phyloP scores from a whole-genome alignment of 2,888 invertebrate species.

The Heliconius cydno region DNA sequence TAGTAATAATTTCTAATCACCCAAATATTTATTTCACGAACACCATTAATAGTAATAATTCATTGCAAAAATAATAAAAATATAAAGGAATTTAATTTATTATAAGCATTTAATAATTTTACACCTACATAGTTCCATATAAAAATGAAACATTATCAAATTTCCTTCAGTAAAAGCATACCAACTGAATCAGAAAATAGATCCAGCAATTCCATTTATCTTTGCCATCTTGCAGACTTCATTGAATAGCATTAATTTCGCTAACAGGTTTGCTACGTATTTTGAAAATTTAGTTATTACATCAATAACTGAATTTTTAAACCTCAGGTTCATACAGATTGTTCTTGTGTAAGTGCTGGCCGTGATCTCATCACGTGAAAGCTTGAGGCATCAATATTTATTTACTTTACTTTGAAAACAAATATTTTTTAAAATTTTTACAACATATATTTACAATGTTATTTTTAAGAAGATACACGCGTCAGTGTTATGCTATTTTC shows the following conservation, averaged over 20 bases:
- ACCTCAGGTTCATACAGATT: slow-evolving; percentile 36
- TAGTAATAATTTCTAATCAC: neutral
- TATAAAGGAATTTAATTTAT: too few species aligned
- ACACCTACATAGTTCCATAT: neutral
- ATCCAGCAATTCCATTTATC: slow-evolving; percentile 6
- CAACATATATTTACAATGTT: too few species aligned
- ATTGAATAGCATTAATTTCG: slow-evolving; percentile 28
- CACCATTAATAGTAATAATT: too few species aligned
- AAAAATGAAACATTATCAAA: slow-evolving; percentile 20
- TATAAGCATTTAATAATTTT: neutral
- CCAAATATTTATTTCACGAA: too few species aligned
- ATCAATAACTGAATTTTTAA: too few species aligned
- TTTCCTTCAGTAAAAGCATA: slow-evolving; percentile 5
- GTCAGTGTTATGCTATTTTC: too few species aligned
- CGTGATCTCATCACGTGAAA: slow-evolving; percentile 44
- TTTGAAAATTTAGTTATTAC: slow-evolving; percentile 31
- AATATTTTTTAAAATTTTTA: too few species aligned
- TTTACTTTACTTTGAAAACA: slow-evolving; percentile 22
- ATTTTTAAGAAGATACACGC: too few species aligned
- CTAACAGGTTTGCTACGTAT: slow-evolving; percentile 34
- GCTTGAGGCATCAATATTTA: slow-evolving; percentile 35
- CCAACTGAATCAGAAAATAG: slow-evolving; percentile 2
- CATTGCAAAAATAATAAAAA: too few species aligned
- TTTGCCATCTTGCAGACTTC: slow-evolving; percentile 20
- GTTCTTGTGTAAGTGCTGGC: slow-evolving; percentile 47